Evolutionary conservation across 2,113 vertebrate species (phyloP), one percentile per base, ranked within the genome.

Genomic region (Pungitius pungitius): DNA sequence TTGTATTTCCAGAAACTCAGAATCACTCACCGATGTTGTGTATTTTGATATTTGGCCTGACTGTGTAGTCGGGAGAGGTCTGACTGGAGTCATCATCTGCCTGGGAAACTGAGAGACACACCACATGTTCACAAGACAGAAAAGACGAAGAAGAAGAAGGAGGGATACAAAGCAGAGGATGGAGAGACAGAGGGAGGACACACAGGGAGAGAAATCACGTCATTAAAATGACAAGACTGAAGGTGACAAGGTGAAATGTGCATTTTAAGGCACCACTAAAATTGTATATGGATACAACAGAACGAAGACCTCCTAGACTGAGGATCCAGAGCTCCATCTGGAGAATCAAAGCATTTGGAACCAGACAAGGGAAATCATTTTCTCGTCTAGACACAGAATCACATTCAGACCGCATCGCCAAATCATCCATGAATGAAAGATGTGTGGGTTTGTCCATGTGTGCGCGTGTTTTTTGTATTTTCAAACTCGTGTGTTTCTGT

Each of bases 41-140:
- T 88, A 98, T 96, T 95, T 96, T 96, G 92, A 97, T 94, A 88
- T 96, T 95, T 24, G 96, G 96, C 87, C 95, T 95, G 94, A 96
- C 94, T 88, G 97, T 98, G 93, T 96, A 95, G 91, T 95, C 96
- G 24, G 96, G 94, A 88, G 96, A 94, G 70, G 95, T 95, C 88
- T 95, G 96, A 20, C 92, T 93, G 82, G 93, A 94, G 90, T 96
- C 96, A 77, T 99, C 96, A 78, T 96, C 96, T 60, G 93, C 91
- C 77, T 95, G 95, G 45, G 95, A 95, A n/a, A 96, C 97, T 98
- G 94, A 84, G 69, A 68, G 66, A 67, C 67, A 59, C 63, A 71
- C 18, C 43, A 49, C 59, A 76, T 5, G 51, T 15, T 64, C 27
- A 75, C 42, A 83, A 30, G 24, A 47, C 8, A 7, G 30, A 35